Evolutionary conservation across 2,113 vertebrate genomes (phyloP).

Genomic region (Limanda limanda): DNA sequence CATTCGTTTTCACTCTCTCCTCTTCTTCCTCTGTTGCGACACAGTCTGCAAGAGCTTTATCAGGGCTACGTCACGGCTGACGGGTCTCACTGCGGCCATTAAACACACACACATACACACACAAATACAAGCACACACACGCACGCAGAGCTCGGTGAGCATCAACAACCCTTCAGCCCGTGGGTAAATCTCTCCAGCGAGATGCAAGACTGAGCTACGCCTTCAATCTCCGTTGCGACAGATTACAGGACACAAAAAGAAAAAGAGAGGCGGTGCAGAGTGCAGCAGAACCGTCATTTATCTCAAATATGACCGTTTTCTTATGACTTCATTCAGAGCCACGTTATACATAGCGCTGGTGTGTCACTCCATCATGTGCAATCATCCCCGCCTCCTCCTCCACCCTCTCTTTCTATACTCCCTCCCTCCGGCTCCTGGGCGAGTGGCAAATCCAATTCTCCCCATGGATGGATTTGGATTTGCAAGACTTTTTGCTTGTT

Average conservation of each 20-base stretch:
- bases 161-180: constrained; percentile 46
- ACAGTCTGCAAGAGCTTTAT: constrained; percentile 58
- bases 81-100: constrained; percentile 55
- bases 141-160: constrained; percentile 31
- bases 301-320: constrained; percentile 53
- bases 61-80: constrained; percentile 74
- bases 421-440: constrained; percentile 19
- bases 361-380: constrained; percentile 53
- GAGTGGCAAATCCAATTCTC: constrained; percentile 68
- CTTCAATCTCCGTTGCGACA: constrained; percentile 69
- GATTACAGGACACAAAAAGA: constrained; percentile 61
- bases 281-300: constrained; percentile 38
- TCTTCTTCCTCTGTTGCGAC: constrained; percentile 36
- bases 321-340: constrained; percentile 51
- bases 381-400: constrained; percentile 41
- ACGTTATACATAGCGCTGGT: constrained; percentile 13
- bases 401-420: constrained; percentile 19
- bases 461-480: constrained; percentile 66
- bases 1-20: background rate
- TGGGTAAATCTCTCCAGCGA: constrained; percentile 64
- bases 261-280: constrained; percentile 31
- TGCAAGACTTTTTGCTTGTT: constrained; percentile 65
- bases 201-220: constrained; percentile 63
- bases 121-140: constrained; percentile 22
- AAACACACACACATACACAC: constrained; percentile 20